Evolutionary conservation across 2,888 invertebrate genomes (phyloP), one percentile per base, ranked within the genome.

Genomic region (Metellina segmentata): DNA sequence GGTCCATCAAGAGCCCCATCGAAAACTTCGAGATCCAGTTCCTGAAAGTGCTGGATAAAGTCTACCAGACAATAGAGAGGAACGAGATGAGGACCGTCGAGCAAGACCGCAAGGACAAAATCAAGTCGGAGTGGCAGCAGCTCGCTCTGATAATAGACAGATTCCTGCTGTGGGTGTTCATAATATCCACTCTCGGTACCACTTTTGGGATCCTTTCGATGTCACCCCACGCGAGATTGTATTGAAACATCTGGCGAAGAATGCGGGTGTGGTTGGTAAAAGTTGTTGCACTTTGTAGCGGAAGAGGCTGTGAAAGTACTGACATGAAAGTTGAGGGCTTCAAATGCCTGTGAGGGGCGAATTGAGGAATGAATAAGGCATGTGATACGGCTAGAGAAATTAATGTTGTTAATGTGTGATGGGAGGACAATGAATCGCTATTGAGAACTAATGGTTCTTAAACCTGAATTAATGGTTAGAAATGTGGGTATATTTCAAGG

Each of bases 121-220:
- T 97, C 92, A 97, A 97, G 94, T 95, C 97, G 87, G 98, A 98
- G 95, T 98, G 98, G 98, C 97, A 96, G 94, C 96, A 96, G 94
- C 95, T 97, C 92, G 98, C 98, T 0, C 96, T 98, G 85, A 98
- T 98, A 16, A 96, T 98, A 92, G 98, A 98, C 95, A 96, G 97
- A 71, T 96, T 97, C 6, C 96, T 98, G 0, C 96, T 98, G 19
- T 97, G 96, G 91, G 96, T 97, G 48, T 98, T 98, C 95, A 96
- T 97, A 92, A 95, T 97, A 92, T 96, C 97, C 88, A 97, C 97
- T 9, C 96, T 96, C 81, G 96, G 97, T 93, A 96, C 97, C n/a
- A 97, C 97, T 0, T 96, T 97, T 0, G 97, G 97, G 93, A 97
- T 98, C 94, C 95, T 98, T 83, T 97, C 95, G 95, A 97, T 95